Conservation (phyloP, 2,888 invertebrate genomes). For the Spisula solida region DNA sequence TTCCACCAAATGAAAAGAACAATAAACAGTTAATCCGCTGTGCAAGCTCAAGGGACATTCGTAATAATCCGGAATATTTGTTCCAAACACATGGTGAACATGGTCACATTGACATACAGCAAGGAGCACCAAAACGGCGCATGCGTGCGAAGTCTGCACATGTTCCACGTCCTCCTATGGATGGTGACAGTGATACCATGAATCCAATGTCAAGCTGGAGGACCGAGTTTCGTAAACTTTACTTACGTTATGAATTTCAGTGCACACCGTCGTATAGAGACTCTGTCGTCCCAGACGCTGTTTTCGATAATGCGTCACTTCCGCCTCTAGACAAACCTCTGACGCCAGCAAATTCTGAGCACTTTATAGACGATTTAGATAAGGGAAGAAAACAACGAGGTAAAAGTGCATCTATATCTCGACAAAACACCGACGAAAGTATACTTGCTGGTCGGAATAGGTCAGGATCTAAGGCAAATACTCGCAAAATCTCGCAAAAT, state of each 20-base stretch:
- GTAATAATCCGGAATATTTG: conserved; percentile 83
- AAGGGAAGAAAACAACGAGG: conserved; percentile 55
- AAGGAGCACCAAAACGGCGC: conserved; percentile 52
- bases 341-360: conserved; percentile 73
- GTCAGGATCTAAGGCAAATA: conserved; percentile 55
- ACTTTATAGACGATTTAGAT: conserved; percentile 69
- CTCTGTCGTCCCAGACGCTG: conserved; percentile 59
- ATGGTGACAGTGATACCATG: conserved; percentile 48
- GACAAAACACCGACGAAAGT: conserved; percentile 68
- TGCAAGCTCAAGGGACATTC: conserved; percentile 78
- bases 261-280: conserved; percentile 81
- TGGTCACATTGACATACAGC: conserved; percentile 8
- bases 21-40: conserved; percentile 76
- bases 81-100: conserved; percentile 67
- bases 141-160: conserved; percentile 71
- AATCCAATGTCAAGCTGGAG: conserved; percentile 74
- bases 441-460: conserved; percentile 48
- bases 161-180: conserved; percentile 59
- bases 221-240: conserved; percentile 78
- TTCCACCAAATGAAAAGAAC: conserved; percentile 75
- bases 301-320: conserved; percentile 46
- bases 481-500: conserved; percentile 68
- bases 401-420: conserved; percentile 68
- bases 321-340: conserved; percentile 63
- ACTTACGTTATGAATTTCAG: conserved; percentile 80